Evolutionary conservation across 2,888 invertebrate species (phyloP), one percentile per base, ranked within the genome.

Genomic region (Micoletzkya japonica): DNA sequence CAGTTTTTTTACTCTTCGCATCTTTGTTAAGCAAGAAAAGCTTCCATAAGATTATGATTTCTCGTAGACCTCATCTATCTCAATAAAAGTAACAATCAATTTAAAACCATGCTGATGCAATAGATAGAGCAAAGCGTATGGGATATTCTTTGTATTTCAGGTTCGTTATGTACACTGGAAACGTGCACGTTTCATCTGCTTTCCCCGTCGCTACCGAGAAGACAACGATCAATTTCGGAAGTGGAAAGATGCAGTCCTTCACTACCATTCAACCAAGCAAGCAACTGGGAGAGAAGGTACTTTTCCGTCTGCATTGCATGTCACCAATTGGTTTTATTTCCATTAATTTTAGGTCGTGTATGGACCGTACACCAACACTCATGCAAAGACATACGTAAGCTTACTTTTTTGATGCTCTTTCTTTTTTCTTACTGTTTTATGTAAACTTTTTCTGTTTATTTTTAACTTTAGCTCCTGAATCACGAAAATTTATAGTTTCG

Each of bases 131-230:
- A 17, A 14, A 10, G 10, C 26, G 24, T 17, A 26, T 20, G 24
- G 24, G n/a, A 17, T 56, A 17, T 10, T 17, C 14, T 7, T 34
- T n/a, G 36, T 63, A 64, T 69, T 72, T 6, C 56, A 83, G 83
- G 85, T 89, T 94, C 75, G 93, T 98, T 0, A 90, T 92, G 77
- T 96, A 92, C 86, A 90, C 89, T 76, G 95, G 94, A 34, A 93
- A 91, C 84, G 89, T 92, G 71, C 92, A 93, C 85, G 89, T 92
- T 69, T 94, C 90, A 85, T 90, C 92, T 0, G 93, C 94, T 0
- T 98, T 97, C 86, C 86, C 88, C 71, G 91, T 93, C 0, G 86
- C 87, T 0, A 90, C 91, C 50, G 95, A 96, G 87, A 93, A 91
- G 77, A 93, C 94, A 0, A 90, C 89, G 14, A 90, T 97, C 7